A percentile compares a stretch with the other conserved stretches of the same genome.
phyloP scores from a whole-genome alignment of 2,113 vertebrate species.

The Myotis yumanensis region DNA sequence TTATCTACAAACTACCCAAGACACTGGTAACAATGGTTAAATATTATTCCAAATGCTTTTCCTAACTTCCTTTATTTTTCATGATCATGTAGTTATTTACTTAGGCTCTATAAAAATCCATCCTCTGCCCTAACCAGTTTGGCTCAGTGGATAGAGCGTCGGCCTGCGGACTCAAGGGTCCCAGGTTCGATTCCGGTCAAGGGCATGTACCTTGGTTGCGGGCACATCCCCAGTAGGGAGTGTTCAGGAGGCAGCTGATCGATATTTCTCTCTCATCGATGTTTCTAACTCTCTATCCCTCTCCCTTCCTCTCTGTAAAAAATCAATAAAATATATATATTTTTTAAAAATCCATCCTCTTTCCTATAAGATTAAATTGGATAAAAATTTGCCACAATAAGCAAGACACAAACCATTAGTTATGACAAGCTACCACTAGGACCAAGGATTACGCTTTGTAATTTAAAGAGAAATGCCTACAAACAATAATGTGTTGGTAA shows the following conservation, averaged over 20 bases:
- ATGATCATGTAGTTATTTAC: not conserved
- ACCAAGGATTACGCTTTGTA: not conserved
- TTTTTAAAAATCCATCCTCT: not conserved
- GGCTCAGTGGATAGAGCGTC: no score
- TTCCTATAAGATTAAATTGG: not conserved
- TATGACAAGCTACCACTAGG: not conserved
- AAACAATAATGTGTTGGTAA: not conserved
- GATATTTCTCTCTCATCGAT: no score
- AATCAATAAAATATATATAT: no score
- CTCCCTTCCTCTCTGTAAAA: no score
- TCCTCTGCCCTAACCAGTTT: no score
- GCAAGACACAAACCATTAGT: not conserved
- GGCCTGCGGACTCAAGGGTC: no score
- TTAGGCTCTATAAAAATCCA: not conserved
- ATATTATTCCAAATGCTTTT: constrained; percentile 37
- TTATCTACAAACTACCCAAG: constrained; percentile 34
- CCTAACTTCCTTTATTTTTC: not conserved
- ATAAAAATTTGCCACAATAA: constrained; percentile 19
- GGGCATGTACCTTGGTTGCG: no score
- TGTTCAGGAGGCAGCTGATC: no score
- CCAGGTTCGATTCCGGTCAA: no score
- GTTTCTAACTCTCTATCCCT: no score
- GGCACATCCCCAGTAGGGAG: no score
- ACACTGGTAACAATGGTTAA: not conserved
- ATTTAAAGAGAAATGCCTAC: not conserved